Evolutionary conservation across 2,888 invertebrate genomes (phyloP), one percentile per base, ranked within the genome.

Genomic region (Endotricha flammealis): DNA sequence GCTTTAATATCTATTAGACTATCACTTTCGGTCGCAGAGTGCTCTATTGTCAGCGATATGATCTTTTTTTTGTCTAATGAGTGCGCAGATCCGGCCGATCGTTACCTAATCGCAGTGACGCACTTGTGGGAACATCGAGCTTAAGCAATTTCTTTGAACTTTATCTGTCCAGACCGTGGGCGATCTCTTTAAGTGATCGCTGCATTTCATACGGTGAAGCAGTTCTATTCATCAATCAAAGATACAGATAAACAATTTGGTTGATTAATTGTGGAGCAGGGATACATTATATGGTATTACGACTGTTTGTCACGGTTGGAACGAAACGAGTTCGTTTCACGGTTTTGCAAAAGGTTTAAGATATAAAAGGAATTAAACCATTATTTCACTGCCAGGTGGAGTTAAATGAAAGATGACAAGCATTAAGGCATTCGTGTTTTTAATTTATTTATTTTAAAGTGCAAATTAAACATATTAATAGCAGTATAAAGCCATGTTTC

Each of bases 11-110:
- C 74, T 75, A 71, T 73, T 68, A 72, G 61, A 78, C 78, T 82
- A 83, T 81, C 80, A 80, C 82, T 82, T 81, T 81, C 74, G 60
- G 79, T 73, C 77, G 70, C 63, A 64, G 74, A 76, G 74, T 78
- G 68, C 65, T 71, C 73, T 73, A 79, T 82, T 80, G 82, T 82
- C 62, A 58, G 65, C 53, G 77, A 80, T 81, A 76, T 71, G 66
- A 82, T 81, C 79, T 68, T 73, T 76, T 75, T 77, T 78, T 67
- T 57, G 59, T 69, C 72, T 82, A 81, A 82, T 81, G 75, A 76
- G 69, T 65, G 60, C 57, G 64, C 66, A 73, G 77, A 77, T 82
- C 82, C 81, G 79, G 82, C 68, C 70, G 71, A 70, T 72, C 50
- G 76, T 81, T 81, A 76, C 75, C 64, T 78, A 81, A 83, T 68